Base-by-base conservation (phyloP, 2,888 invertebrate genomes). In the Parapristionchus giblindavisi region DNA sequence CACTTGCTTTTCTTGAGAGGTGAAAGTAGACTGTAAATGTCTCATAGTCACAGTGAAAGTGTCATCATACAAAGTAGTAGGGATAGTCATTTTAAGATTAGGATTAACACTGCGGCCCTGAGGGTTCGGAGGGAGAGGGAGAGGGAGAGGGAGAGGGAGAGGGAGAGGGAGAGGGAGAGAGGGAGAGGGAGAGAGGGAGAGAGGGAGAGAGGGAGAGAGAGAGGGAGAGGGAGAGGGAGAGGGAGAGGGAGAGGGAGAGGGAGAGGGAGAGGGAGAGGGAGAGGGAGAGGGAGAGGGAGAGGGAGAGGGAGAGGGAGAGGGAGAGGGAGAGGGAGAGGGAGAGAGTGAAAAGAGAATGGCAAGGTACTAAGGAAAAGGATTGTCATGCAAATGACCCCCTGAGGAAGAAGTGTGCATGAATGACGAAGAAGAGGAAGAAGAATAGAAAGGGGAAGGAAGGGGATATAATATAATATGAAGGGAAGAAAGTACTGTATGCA, bases 41-140 rank as follows among this genome's bases (percentile, higher is more conserved):
- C 38, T 61, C 38, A 61, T 40, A 40, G 36, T n/a, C 27, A 34
- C 34, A 36, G 36, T 24, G 24, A 40, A 61, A 40, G 24, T 40
- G 38, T n/a, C 17, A 38, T 14, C 43, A 8, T 24, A n/a, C 4
- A 24, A n/a, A 8, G 17, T 8, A 27, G 61, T 40, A 40, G 24
- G 61, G 61, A 61, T 40, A 61, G 61, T 61, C 61, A 61, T 61
- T 61, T 61, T 40, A 40, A 40, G 79, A 78, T 75, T 78, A 80
- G 68, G 54, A 72, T 71, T 8, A 54, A 36, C 65, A 58, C 52
- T 70, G 70, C 36, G 32, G 58, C 63, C 71, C 48, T 61, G 24
- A 34, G n/a, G 60, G 60, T 60, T 36, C 60, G 36, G 34, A 60
- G 60, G 34, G 61, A 61, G 38, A 38, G 61, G 38, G 61, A 61